phyloP scores from a whole-genome alignment of 2,888 invertebrate species.

The Aelia acuminata region DNA sequence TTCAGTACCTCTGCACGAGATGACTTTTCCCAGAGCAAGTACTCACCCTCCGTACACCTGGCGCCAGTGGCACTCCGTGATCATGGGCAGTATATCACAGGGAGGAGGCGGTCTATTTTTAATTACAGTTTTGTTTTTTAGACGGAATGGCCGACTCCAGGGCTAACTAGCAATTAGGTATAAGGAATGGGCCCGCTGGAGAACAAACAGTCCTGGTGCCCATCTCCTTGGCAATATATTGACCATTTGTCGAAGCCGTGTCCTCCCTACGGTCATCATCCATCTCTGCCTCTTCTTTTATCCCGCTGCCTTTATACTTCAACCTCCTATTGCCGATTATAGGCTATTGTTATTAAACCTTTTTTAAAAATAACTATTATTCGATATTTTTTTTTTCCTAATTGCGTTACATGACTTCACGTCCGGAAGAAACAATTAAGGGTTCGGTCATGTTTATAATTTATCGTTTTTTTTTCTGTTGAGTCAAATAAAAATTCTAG shows the following conservation, averaged over 20 bases:
- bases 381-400: too few relatives aligned
- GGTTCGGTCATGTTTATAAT: too few relatives aligned
- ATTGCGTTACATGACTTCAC: too few relatives aligned
- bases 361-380: too few relatives aligned
- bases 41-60: slow-evolving; percentile 5
- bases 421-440: too few relatives aligned
- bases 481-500: too few relatives aligned
- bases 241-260: slow-evolving; percentile 22
- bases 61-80: neutral
- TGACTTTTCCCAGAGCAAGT: neutral
- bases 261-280: neutral
- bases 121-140: slow-evolving; percentile 35
- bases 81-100: slow-evolving; percentile 9
- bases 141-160: slow-evolving; percentile 2
- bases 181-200: slow-evolving; percentile 18
- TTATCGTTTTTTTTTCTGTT: too few relatives aligned
- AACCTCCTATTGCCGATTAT: neutral
- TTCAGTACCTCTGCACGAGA: neutral
- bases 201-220: neutral
- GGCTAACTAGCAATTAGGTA: slow-evolving; percentile 11
- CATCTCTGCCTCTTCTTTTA: slow-evolving; percentile 1
- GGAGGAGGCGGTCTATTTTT: slow-evolving; percentile 16
- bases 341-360: neutral
- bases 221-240: neutral
- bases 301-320: neutral